These are phyloP conservation scores for Psettodes erumei DNA, from an alignment of 2,113 vertebrate species.

Conservation along the genomic window DNA sequence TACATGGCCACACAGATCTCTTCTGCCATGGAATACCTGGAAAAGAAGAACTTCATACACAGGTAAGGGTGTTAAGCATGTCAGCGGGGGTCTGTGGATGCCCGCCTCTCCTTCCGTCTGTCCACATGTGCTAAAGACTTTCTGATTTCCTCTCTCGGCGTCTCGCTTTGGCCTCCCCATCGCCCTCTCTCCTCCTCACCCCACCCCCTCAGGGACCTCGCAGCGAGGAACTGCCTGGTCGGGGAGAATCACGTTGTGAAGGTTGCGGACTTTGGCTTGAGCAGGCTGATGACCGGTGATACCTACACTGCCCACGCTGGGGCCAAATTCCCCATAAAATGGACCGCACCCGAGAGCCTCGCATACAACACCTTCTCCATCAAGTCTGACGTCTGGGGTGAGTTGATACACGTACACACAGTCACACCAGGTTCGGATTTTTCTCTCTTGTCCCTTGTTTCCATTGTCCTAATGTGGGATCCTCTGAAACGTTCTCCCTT, in stretches of 20 bases:
- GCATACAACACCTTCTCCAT: slow-evolving; percentile 99
- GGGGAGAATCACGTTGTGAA: slow-evolving; percentile 99
- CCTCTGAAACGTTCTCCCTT: neutral
- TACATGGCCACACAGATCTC: slow-evolving; percentile 99
- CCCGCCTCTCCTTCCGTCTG: neutral
- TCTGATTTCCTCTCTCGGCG: neutral
- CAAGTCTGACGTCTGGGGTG: slow-evolving; percentile 99
- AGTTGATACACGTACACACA: slow-evolving; percentile 12
- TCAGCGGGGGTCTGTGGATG: neutral
- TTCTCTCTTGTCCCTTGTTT: neutral
- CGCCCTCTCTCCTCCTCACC: neutral
- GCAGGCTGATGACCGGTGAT: slow-evolving; percentile 97
- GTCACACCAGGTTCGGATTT: neutral
- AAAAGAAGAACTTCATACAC: slow-evolving; percentile 99
- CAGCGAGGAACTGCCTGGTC: slow-evolving; percentile 96
- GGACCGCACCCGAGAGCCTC: slow-evolving; percentile 98
- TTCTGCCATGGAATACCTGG: slow-evolving; percentile 98
- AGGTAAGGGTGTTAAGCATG: slow-evolving; percentile 78
- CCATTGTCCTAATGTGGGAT: neutral
- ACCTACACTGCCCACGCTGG: slow-evolving; percentile 99
- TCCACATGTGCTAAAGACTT: neutral
- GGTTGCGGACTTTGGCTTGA: slow-evolving; percentile 97
- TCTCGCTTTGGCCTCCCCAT: neutral
- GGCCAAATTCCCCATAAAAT: slow-evolving; percentile 99
- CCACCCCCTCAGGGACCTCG: slow-evolving; percentile 88